These are phyloP conservation scores for Phylloscopus whistleri DNA, from an alignment of 2,113 vertebrate genomes.

Conservation along the genomic window DNA sequence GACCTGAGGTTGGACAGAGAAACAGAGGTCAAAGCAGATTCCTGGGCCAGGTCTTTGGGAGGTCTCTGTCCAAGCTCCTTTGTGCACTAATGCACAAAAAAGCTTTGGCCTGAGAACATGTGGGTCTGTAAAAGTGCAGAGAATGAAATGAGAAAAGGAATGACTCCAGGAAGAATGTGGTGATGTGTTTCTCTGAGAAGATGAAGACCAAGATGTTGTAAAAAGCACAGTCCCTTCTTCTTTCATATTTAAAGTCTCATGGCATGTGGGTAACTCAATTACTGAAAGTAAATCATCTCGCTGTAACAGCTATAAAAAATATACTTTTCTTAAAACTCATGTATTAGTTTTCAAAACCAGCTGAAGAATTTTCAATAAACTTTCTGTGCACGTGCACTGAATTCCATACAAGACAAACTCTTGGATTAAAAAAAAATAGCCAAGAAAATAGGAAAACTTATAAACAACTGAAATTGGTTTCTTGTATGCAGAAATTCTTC, in stretches of 20 bases:
- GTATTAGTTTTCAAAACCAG: background rate
- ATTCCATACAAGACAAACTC: background rate
- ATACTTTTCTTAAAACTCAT: background rate
- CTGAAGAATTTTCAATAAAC: background rate
- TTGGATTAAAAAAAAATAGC: background rate
- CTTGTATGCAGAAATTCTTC: background rate
- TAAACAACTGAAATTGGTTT: background rate
- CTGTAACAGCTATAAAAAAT: background rate
- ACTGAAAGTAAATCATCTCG: background rate
- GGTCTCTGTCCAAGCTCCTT: background rate
- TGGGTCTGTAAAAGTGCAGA: background rate
- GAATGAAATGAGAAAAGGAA: background rate
- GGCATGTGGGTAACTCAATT: background rate
- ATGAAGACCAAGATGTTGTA: background rate
- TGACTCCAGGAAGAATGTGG: background rate
- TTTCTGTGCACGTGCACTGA: background rate
- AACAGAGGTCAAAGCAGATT: background rate
- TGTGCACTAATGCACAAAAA: background rate
- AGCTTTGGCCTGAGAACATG: background rate
- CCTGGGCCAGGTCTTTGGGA: background rate
- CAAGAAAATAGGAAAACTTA: background rate
- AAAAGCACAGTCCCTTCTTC: background rate
- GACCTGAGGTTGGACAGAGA: background rate
- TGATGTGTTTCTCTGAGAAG: background rate
- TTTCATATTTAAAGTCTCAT: background rate